These are phyloP conservation scores for Macropus fuliginosus DNA, from an alignment of 2,797 vertebrate species.

Conservation along the genomic window DNA sequence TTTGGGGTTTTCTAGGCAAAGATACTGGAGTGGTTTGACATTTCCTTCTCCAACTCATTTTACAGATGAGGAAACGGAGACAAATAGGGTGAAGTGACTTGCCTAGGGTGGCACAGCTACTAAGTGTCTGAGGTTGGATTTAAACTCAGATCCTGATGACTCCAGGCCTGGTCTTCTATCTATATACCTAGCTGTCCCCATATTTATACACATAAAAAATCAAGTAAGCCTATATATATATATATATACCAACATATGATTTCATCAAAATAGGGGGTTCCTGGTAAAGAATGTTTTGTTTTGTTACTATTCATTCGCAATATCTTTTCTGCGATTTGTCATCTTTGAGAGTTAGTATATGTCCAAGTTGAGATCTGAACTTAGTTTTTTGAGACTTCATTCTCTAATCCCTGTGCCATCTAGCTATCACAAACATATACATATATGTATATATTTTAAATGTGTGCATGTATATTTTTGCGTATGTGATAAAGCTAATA, in stretches of 20 bases:
- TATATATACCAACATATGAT: fast-evolving
- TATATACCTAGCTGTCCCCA: neutral
- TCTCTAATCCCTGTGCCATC: neutral
- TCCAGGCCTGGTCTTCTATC: neutral
- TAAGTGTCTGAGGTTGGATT: neutral
- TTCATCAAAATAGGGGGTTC: neutral
- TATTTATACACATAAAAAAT: neutral
- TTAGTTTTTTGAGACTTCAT: neutral
- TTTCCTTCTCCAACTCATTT: neutral
- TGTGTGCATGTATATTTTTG: neutral
- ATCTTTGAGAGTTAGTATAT: neutral
- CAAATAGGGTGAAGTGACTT: neutral
- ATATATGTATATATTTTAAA: too few relatives aligned
- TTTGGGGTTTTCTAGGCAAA: neutral
- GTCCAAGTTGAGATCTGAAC: neutral
- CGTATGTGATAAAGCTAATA: neutral
- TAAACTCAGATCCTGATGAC: neutral
- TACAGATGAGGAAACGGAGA: neutral
- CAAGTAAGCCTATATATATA: too few relatives aligned
- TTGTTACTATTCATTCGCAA: neutral
- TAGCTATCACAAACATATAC: neutral
- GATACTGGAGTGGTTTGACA: neutral
- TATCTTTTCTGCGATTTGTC: neutral
- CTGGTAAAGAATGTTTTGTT: neutral
- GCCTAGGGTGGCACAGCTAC: neutral